phyloP scores from a whole-genome alignment of 2,888 invertebrate genomes.

The Hipparchia sbordonii region DNA sequence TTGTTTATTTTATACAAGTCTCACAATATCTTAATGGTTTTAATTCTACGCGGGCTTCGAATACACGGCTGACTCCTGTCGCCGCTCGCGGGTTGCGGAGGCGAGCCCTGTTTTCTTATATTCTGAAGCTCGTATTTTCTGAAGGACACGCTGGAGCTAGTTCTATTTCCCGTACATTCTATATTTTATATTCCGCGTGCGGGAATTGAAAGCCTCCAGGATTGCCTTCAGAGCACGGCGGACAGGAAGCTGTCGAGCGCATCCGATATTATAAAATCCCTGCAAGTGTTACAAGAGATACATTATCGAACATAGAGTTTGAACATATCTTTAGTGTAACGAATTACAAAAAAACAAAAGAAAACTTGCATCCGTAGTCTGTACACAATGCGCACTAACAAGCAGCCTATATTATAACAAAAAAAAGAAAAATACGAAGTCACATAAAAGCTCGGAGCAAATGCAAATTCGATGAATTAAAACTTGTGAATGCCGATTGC shows the following conservation, averaged over 20 bases:
- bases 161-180: background rate
- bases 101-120: background rate
- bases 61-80: background rate
- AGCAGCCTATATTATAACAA: constrained; percentile 1
- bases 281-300: constrained; percentile 3
- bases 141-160: constrained; percentile 9
- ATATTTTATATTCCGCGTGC: constrained; percentile 16
- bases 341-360: background rate
- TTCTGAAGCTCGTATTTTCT: background rate
- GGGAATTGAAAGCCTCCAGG: constrained; percentile 15
- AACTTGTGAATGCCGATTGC: constrained; percentile 25
- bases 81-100: background rate
- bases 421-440: background rate
- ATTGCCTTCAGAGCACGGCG: constrained; percentile 11
- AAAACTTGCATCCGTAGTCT: background rate
- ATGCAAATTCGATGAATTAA: constrained; percentile 22
- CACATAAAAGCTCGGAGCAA: constrained; percentile 7
- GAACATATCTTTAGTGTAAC: background rate
- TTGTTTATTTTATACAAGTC: too few species aligned
- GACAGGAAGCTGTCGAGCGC: constrained; percentile 21
- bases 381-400: constrained; percentile 12
- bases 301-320: constrained; percentile 5
- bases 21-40: background rate
- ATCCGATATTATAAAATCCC: constrained; percentile 20
- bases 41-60: background rate